Percentiles rank a stretch among this genome's conserved stretches.
Conservation (phyloP, 2,797 vertebrate species). For the Anabas testudineus region DNA sequence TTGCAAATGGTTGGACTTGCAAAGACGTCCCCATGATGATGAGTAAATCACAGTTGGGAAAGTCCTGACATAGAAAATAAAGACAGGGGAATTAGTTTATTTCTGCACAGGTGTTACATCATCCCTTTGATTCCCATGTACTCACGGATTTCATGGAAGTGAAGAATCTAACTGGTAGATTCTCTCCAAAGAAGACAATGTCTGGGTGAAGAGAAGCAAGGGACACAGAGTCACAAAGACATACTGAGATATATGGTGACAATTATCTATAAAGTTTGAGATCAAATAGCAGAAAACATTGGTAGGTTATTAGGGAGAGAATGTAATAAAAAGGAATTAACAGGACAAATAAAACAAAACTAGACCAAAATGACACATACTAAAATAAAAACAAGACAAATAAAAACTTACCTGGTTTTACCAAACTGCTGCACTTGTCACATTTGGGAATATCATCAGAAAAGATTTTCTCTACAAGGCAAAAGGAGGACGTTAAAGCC, state of each 20-base stretch:
- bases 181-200: conserved; percentile 95
- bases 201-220: conserved; percentile 76
- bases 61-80: conserved; percentile 83
- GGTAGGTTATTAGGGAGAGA: background rate
- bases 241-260: background rate
- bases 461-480: conserved; percentile 88
- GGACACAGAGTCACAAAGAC: background rate
- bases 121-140: background rate
- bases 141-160: conserved; percentile 89
- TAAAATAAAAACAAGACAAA: conserved; percentile 4
- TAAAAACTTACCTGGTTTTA: conserved; percentile 89
- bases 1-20: conserved; percentile 93
- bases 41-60: conserved; percentile 90
- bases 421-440: conserved; percentile 88
- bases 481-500: conserved; percentile 10
- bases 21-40: conserved; percentile 94
- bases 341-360: background rate
- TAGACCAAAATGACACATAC: background rate
- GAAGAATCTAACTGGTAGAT: conserved; percentile 90
- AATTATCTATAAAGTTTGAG: background rate
- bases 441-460: conserved; percentile 88
- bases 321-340: background rate
- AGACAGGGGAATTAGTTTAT: background rate
- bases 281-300: no score
- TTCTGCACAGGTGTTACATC: conserved; percentile 5